Evolutionary conservation across 2,888 invertebrate genomes (phyloP).

Genomic region (Polyommatus iphigenia): DNA sequence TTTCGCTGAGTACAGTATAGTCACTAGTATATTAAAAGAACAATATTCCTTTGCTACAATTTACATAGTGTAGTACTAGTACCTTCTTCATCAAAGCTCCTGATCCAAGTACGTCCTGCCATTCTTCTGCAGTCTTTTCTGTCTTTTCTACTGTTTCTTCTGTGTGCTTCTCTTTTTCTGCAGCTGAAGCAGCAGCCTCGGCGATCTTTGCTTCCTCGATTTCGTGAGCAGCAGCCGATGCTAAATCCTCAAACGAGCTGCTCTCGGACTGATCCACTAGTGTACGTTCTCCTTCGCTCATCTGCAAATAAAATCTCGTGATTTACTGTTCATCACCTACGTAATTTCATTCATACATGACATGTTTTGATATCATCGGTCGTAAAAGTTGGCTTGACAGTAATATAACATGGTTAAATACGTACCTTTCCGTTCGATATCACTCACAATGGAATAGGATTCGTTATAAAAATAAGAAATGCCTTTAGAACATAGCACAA

Average conservation of each 20-base stretch:
- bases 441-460: conserved; percentile 34
- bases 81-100: conserved; percentile 84
- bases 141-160: conserved; percentile 50
- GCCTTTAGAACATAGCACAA: conserved; percentile 39
- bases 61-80: background rate
- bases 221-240: conserved; percentile 79
- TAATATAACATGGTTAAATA: background rate
- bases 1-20: no score
- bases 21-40: background rate
- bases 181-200: conserved; percentile 61
- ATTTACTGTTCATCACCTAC: conserved; percentile 42
- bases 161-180: conserved; percentile 55
- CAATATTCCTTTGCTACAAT: background rate
- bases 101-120: conserved; percentile 90
- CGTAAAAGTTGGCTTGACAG: background rate
- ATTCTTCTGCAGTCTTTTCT: conserved; percentile 67
- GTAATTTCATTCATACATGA: conserved; percentile 37
- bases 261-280: conserved; percentile 82
- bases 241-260: conserved; percentile 83
- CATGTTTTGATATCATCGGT: conserved; percentile 23
- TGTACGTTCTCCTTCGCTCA: conserved; percentile 70
- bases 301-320: conserved; percentile 57
- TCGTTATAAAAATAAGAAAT: conserved; percentile 39
- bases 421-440: conserved; percentile 38
- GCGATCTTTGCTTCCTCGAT: conserved; percentile 73